Percentiles rank a stretch among this genome's conserved stretches.
Evolutionary conservation across 2,797 vertebrate species (phyloP).

Genomic region (Gephyroberyx darwinii): DNA sequence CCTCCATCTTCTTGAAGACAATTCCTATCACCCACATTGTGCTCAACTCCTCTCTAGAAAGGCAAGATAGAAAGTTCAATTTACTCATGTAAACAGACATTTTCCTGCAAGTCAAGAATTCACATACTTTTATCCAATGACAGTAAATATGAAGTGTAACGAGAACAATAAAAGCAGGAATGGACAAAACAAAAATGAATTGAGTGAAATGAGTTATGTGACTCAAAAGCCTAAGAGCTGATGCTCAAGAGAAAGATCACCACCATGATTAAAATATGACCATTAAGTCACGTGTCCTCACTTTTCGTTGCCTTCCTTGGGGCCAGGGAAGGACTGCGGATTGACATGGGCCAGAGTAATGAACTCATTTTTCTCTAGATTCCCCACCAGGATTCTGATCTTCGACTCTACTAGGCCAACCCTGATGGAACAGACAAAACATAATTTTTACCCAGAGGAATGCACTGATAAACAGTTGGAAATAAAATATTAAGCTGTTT

Average conservation of each 20-base stretch:
- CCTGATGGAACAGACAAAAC: slow-evolving; percentile 70
- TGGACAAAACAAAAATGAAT: neutral
- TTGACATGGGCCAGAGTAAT: slow-evolving; percentile 89
- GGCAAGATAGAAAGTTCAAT: neutral
- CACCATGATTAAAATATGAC: slow-evolving; percentile 2
- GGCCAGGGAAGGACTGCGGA: slow-evolving; percentile 86
- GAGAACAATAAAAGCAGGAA: neutral
- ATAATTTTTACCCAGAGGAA: slow-evolving; percentile 21
- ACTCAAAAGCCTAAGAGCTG: neutral
- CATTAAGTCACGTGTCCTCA: slow-evolving; percentile 71
- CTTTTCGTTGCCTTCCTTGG: slow-evolving; percentile 84
- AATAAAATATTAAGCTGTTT: slow-evolving; percentile 47
- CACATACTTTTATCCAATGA: no score
- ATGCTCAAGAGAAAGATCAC: neutral
- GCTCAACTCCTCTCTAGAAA: slow-evolving; percentile 84
- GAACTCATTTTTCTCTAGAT: slow-evolving; percentile 89
- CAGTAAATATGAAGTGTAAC: neutral
- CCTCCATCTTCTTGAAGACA: slow-evolving; percentile 89
- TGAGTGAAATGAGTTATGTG: neutral
- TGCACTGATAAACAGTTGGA: neutral
- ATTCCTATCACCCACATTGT: slow-evolving; percentile 94
- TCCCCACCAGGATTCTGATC: slow-evolving; percentile 89
- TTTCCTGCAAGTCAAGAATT: neutral
- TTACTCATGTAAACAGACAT: no score
- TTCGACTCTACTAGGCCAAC: slow-evolving; percentile 92